Base-by-base conservation (phyloP, 2,888 invertebrate genomes). In the Lithosia quadra region DNA sequence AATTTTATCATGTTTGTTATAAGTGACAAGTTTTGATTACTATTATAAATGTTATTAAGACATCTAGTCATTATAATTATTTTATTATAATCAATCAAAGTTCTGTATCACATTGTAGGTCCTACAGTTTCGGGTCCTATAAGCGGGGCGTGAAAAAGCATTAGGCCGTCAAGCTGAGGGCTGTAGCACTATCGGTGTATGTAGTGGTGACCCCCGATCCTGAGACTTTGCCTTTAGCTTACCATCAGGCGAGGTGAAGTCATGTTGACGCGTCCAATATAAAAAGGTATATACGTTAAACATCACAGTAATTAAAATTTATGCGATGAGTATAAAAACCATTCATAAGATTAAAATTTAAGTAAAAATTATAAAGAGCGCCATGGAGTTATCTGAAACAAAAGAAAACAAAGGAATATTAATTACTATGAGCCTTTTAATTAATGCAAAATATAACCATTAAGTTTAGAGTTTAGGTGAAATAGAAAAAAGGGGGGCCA, bases 281-380 rank as follows among this genome's bases (percentile, higher is more conserved):
- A n/a, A n/a, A n/a, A n/a, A n/a, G n/a, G n/a, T n/a, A n/a, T n/a
- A n/a, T n/a, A n/a, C n/a, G n/a, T n/a, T n/a, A n/a, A n/a, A n/a
- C n/a, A n/a, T n/a, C n/a, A n/a, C n/a, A n/a, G n/a, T 49, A 49
- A 0, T n/a, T 18, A 8, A 49, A 49, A 49, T 49, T 39, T 43
- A 43, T 43, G 43, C 43, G 18, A 43, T 5, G 43, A 43, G 5
- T 49, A n/a, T 18, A 49, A 49, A 49, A 43, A 49, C 4, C 43
- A 49, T 49, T 49, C 9, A n/a, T 9, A 49, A 49, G 9, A n/a
- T 49, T n/a, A 49, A 49, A 49, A 49, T 18, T 43, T 43, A n/a
- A 9, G n/a, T 49, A n/a, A 49, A 49, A 49, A 49, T 49, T 49
- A 49, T 49, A 49, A 49, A 49, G n/a, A 49, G 49, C 49, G 49